Evolutionary conservation across 2,797 vertebrate genomes (phyloP).

Genomic region (Sphaeramia orbicularis): DNA sequence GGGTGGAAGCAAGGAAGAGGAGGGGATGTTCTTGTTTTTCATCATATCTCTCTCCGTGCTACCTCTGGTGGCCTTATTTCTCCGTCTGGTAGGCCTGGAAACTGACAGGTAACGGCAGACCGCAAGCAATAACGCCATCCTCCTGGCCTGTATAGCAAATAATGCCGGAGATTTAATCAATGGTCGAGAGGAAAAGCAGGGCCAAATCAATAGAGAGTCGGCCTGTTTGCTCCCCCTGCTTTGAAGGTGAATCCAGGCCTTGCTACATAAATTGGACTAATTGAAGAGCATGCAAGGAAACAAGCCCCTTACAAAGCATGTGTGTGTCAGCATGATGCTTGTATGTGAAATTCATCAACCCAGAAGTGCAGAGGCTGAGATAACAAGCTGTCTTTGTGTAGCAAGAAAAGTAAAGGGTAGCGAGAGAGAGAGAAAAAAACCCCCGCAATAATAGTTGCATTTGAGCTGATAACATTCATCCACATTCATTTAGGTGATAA

Average conservation of each 20-base stretch:
- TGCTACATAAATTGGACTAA: slow-evolving; percentile 83
- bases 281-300: slow-evolving; percentile 79
- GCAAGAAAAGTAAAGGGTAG: slow-evolving; percentile 22
- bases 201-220: slow-evolving; percentile 80
- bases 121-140: slow-evolving; percentile 74
- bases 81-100: slow-evolving; percentile 48
- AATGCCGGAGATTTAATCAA: slow-evolving; percentile 84
- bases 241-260: slow-evolving; percentile 79
- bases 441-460: slow-evolving; percentile 43
- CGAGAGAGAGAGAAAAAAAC: slow-evolving; percentile 48
- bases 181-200: slow-evolving; percentile 77
- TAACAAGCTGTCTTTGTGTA: slow-evolving; percentile 51
- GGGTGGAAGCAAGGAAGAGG: slow-evolving; percentile 9
- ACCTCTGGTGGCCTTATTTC: slow-evolving; percentile 72
- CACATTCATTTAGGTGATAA: slow-evolving; percentile 43
- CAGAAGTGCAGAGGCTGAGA: slow-evolving; percentile 47
- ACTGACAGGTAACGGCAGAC: slow-evolving; percentile 72
- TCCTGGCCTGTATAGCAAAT: slow-evolving; percentile 75
- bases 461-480: slow-evolving; percentile 50
- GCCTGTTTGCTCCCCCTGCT: slow-evolving; percentile 75
- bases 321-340: slow-evolving; percentile 67
- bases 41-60: slow-evolving; percentile 61
- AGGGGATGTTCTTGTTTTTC: slow-evolving; percentile 63
- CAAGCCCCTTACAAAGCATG: slow-evolving; percentile 70
- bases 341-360: slow-evolving; percentile 67